Percentiles rank a stretch among this genome's conserved stretches.
Evolutionary conservation across 2,113 vertebrate species (phyloP).

Genomic region (Alosa alosa): DNA sequence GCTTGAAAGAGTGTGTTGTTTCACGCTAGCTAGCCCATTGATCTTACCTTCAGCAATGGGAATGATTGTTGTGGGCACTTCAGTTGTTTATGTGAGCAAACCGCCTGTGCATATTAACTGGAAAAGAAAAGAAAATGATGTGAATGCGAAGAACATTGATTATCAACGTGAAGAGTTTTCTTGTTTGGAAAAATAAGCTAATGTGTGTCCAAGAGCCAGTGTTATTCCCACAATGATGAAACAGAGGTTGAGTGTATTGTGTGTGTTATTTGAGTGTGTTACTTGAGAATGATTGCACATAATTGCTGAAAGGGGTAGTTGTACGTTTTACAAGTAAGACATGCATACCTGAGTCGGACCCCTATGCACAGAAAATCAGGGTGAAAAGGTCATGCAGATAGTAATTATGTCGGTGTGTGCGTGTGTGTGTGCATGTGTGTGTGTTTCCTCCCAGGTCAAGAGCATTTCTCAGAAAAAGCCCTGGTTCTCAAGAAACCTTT

Average conservation of each 20-base stretch:
- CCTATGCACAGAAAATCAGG: neutral
- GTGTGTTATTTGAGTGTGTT: neutral
- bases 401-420: neutral
- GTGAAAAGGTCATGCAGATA: neutral
- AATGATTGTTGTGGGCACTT: neutral
- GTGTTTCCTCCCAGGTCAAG: neutral
- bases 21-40: neutral
- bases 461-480: neutral
- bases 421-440: neutral
- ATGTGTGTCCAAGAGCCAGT: neutral
- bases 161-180: neutral
- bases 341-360: neutral
- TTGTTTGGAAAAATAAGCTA: neutral
- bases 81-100: neutral
- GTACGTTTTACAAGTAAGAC: neutral
- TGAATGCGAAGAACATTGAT: neutral
- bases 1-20: neutral
- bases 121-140: neutral
- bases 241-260: neutral
- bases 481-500: neutral
- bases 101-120: neutral
- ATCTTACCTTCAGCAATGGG: neutral
- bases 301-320: neutral
- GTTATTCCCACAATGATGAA: neutral
- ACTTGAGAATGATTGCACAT: neutral